These are phyloP conservation scores for Melanophora roralis DNA, from an alignment of 2,888 invertebrate genomes.

Conservation along the genomic window DNA sequence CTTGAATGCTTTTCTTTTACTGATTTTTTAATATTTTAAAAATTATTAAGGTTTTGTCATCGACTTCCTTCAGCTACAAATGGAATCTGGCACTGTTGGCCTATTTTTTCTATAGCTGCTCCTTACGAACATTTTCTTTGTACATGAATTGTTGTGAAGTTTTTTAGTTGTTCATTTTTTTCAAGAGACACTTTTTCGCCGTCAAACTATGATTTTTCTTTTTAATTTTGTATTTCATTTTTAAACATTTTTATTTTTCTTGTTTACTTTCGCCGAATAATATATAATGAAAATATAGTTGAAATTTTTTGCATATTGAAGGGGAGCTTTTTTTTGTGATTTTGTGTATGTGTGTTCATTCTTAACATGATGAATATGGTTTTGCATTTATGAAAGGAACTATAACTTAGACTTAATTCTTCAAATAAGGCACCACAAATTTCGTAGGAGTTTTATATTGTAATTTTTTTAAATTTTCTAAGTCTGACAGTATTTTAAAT, in stretches of 20 bases:
- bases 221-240: background rate
- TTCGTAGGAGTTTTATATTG: too few species aligned
- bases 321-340: background rate
- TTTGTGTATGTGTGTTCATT: background rate
- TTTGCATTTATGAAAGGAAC: background rate
- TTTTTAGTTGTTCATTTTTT: conserved; percentile 18
- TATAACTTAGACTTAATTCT: background rate
- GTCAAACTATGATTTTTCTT: background rate
- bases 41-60: background rate
- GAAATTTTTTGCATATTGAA: conserved; percentile 5
- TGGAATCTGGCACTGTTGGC: conserved; percentile 40
- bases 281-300: conserved; percentile 19
- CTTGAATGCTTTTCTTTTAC: background rate
- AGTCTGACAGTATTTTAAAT: too few species aligned
- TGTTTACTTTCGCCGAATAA: background rate
- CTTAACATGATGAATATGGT: background rate
- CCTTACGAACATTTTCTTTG: conserved; percentile 42
- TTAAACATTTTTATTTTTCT: background rate
- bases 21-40: background rate
- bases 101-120: conserved; percentile 52
- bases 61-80: background rate
- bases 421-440: background rate
- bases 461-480: too few species aligned
- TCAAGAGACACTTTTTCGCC: background rate
- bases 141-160: conserved; percentile 15